phyloP scores from a whole-genome alignment of 2,113 vertebrate genomes.

The Channa argus region DNA sequence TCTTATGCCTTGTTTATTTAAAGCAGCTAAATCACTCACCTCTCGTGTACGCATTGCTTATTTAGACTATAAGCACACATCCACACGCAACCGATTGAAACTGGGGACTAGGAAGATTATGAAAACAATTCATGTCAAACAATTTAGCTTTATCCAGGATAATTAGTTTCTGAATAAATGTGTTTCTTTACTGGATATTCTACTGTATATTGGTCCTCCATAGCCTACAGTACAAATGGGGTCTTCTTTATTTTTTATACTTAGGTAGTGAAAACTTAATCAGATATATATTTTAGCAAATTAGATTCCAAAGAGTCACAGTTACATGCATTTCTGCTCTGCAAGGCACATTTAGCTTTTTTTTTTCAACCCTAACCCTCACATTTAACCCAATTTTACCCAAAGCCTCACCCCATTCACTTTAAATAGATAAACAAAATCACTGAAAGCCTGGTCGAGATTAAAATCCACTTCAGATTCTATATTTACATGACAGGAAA shows the following conservation, averaged over 20 bases:
- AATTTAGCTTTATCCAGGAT: neutral
- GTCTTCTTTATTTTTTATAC: no score
- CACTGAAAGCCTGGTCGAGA: neutral
- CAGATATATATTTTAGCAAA: neutral
- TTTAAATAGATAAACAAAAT: no score
- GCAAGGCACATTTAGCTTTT: neutral
- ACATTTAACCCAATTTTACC: neutral
- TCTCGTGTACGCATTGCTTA: conserved; percentile 20
- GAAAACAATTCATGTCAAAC: neutral
- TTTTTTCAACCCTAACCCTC: neutral
- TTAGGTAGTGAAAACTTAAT: neutral
- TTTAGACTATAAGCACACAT: conserved; percentile 27
- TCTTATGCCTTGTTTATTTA: conserved; percentile 52
- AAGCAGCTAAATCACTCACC: conserved; percentile 50
- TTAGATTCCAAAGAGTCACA: neutral
- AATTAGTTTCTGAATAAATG: neutral
- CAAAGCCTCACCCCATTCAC: neutral
- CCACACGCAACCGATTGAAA: conserved; percentile 11
- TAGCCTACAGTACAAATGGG: no score
- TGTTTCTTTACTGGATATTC: no score
- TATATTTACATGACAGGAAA: neutral
- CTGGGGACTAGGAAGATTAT: neutral
- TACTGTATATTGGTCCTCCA: no score
- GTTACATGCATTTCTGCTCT: neutral
- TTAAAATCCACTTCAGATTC: neutral